Base-by-base conservation (phyloP, 2,888 invertebrate species). In the Amphipyra berbera region DNA sequence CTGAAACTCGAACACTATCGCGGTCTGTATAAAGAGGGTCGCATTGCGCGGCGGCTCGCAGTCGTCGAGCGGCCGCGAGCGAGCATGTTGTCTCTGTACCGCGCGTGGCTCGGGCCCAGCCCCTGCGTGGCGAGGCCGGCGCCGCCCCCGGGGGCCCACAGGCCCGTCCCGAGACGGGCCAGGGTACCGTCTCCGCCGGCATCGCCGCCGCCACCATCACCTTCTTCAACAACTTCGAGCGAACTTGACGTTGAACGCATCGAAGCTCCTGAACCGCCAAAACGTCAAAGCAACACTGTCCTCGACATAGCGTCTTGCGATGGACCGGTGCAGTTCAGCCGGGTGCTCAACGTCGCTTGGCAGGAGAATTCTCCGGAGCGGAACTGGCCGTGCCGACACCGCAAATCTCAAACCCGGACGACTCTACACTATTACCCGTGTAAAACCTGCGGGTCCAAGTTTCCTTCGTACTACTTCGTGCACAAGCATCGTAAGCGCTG, bases 401-500 rank as follows among this genome's bases (percentile, higher is more conserved):
- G 98, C 79, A 98, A 98, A 86, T 96, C 92, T 96, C 97, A 85
- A 71, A 49, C 68, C 21, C 82, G 90, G 55, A 96, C 98, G 88
- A 97, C 98, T 82, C 96, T 98, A 0, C 98, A 98, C 88, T 98
- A 98, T 93, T 98, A 98, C 91, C 98, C 98, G 0, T 98, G 98
- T 91, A 98, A 98, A 91, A 98, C 97, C 0, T 98, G 98, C 90
- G 98, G 98, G 15, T 97, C 96, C 80, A 98, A 98, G 89, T 98
- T 98, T 88, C 98, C 98, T 1, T 98, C 98, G 75, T 98, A 98
- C 88, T 98, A 98, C 92, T 98, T 98, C 93, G 98, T 98, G 27
- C 98, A 98, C 88, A 98, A 98, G 85, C 98, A 98, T 87, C 95
- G 98, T 55, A 98, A 98, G 92, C 91, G 97, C 82, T 98, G 98